Percentiles rank a stretch among this genome's conserved stretches.
These are phyloP conservation scores for Morbakka virulenta DNA, from an alignment of 30 jellyfish, hydroid and myxozoan genomes.

Conservation along the genomic window DNA sequence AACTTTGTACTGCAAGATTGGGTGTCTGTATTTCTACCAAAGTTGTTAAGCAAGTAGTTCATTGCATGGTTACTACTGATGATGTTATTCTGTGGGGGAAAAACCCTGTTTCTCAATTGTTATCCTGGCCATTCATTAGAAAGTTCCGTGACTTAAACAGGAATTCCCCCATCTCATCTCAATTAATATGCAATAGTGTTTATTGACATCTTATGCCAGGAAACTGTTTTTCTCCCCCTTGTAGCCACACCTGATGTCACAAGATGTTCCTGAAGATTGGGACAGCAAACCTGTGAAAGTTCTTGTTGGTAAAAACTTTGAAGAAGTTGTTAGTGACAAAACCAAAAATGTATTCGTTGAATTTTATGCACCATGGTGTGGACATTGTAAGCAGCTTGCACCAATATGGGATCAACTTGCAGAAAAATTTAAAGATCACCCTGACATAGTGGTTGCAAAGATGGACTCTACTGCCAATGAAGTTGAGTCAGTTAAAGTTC, in stretches of 20 bases:
- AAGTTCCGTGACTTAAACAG: too few species aligned
- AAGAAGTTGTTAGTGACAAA: slow-evolving; percentile 73
- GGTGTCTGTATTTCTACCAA: too few species aligned
- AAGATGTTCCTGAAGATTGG: slow-evolving; percentile 98
- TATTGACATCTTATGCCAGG: not conserved
- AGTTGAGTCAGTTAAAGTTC: slow-evolving; percentile 94
- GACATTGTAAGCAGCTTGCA: slow-evolving; percentile 96
- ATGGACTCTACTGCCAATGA: slow-evolving; percentile 99
- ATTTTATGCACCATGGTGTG: slow-evolving; percentile 99
- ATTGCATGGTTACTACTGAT: too few species aligned
- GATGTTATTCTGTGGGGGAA: too few species aligned
- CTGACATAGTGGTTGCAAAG: slow-evolving; percentile 88
- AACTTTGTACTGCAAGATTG: too few species aligned
- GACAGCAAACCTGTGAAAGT: slow-evolving; percentile 89
- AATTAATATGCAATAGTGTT: too few species aligned
- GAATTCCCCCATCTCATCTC: too few species aligned
- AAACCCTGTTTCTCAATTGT: too few species aligned
- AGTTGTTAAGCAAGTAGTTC: too few species aligned
- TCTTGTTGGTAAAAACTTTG: slow-evolving; percentile 97
- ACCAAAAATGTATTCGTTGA: slow-evolving; percentile 81
- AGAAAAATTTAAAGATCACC: slow-evolving; percentile 78
- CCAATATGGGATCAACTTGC: slow-evolving; percentile 99
- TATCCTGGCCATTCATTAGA: too few species aligned
- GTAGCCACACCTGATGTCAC: slow-evolving; percentile 85
- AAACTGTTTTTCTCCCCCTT: not conserved